A percentile compares a stretch with the other conserved stretches of the same genome.
phyloP scores from a whole-genome alignment of 2,888 invertebrate genomes.

The Cylloceria caligata region DNA sequence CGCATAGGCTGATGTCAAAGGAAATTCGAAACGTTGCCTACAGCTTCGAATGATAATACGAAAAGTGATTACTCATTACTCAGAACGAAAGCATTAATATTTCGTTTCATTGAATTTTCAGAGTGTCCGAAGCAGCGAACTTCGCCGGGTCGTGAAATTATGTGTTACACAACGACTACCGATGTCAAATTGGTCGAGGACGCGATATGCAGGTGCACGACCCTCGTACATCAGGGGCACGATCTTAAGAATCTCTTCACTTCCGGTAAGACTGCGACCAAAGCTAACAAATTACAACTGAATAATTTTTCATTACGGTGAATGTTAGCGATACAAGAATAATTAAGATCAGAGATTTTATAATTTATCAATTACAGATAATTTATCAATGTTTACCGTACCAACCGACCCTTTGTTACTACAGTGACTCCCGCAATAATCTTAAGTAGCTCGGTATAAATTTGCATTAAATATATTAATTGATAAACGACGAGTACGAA shows the following conservation, averaged over 20 bases:
- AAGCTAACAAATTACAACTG: neutral
- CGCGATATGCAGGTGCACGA: constrained; percentile 81
- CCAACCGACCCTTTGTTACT: neutral
- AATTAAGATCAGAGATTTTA: neutral
- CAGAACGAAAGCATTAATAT: constrained; percentile 7
- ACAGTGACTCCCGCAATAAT: neutral
- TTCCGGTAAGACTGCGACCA: constrained; percentile 78
- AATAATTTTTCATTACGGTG: neutral
- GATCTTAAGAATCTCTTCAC: constrained; percentile 77
- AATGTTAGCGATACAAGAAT: neutral
- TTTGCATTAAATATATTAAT: neutral
- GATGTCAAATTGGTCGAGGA: constrained; percentile 75
- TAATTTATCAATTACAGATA: neutral
- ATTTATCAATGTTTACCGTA: neutral
- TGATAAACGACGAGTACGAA: neutral
- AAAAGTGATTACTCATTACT: constrained; percentile 22
- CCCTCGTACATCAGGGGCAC: constrained; percentile 81
- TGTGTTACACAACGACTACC: constrained; percentile 80
- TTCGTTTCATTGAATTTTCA: constrained; percentile 68
- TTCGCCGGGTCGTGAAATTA: constrained; percentile 80
- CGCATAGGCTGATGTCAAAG: constrained; percentile 68
- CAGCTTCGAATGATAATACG: constrained; percentile 15
- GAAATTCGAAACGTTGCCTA: constrained; percentile 39
- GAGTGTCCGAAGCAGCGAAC: constrained; percentile 79
- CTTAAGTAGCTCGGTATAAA: neutral